phyloP scores from a whole-genome alignment of 1,140 invertebrate genomes.

The Halesus radiatus region DNA sequence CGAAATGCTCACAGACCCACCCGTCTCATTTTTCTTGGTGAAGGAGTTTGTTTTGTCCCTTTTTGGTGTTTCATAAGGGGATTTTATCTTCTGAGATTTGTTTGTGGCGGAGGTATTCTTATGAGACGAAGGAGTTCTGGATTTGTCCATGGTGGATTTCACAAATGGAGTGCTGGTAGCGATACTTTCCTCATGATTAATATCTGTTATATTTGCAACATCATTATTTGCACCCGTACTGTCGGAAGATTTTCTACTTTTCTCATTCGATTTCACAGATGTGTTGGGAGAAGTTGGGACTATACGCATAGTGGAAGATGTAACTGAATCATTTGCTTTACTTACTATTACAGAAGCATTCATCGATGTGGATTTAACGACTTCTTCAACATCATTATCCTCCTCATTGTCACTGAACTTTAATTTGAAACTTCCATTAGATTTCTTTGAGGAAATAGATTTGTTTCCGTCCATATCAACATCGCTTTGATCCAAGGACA shows the following conservation, averaged over 20 bases:
- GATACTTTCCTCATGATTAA: slow-evolving; percentile 12
- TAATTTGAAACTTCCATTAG: slow-evolving; percentile 3
- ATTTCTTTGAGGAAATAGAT: background rate
- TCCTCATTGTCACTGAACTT: slow-evolving; percentile 19
- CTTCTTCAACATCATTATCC: background rate
- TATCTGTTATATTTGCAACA: background rate
- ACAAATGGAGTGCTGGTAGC: slow-evolving; percentile 16
- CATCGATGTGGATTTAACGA: background rate
- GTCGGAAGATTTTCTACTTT: background rate
- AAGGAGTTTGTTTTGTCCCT: background rate
- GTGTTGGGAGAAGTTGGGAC: no score
- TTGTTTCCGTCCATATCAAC: background rate
- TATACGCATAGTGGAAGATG: no score
- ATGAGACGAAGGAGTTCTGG: background rate
- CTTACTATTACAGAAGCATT: no score
- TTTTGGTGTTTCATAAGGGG: background rate
- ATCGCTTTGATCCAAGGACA: background rate
- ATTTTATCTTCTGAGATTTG: background rate
- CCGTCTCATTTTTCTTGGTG: background rate
- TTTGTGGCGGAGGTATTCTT: background rate
- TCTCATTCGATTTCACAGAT: no score
- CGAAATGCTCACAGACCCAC: background rate
- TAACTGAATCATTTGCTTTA: no score
- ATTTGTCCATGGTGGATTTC: background rate
- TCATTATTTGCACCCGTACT: background rate